Conservation (phyloP, 2,888 invertebrate genomes). For the Agonopterix arenella region DNA sequence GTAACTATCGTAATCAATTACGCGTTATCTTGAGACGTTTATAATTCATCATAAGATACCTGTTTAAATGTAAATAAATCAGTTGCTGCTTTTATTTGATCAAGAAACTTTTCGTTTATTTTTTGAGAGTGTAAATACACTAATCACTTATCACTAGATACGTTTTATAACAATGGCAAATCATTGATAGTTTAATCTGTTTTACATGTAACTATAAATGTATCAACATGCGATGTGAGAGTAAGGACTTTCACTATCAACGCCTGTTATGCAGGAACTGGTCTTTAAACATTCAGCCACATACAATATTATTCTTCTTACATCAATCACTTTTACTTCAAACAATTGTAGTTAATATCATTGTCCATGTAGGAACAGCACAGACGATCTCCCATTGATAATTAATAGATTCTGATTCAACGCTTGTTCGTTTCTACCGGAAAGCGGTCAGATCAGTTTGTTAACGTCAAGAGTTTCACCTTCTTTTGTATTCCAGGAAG, state of each 20-base stretch:
- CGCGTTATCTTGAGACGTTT: background rate
- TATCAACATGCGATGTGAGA: constrained; percentile 20
- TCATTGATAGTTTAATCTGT: constrained; percentile 16
- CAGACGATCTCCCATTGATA: background rate
- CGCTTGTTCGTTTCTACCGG: constrained; percentile 21
- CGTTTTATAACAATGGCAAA: constrained; percentile 1
- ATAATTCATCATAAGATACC: background rate
- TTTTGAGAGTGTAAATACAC: background rate
- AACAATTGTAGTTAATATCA: constrained; percentile 3
- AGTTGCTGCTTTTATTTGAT: background rate
- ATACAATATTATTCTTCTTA: background rate
- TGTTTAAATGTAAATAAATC: background rate
- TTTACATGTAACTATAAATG: constrained; percentile 6
- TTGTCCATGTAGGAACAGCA: background rate
- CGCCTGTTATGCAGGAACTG: constrained; percentile 19
- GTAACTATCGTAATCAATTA: background rate
- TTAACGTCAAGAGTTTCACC: constrained; percentile 43
- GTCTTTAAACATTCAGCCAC: background rate
- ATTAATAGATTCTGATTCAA: constrained; percentile 25
- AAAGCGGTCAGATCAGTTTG: constrained; percentile 42
- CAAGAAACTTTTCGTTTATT: background rate
- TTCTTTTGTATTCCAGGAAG: constrained; percentile 57
- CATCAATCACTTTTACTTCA: background rate
- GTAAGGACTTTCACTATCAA: constrained; percentile 50
- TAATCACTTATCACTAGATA: no score